Evolutionary conservation across 1,140 invertebrate genomes (phyloP).

Genomic region (Trissolcus basalis): DNA sequence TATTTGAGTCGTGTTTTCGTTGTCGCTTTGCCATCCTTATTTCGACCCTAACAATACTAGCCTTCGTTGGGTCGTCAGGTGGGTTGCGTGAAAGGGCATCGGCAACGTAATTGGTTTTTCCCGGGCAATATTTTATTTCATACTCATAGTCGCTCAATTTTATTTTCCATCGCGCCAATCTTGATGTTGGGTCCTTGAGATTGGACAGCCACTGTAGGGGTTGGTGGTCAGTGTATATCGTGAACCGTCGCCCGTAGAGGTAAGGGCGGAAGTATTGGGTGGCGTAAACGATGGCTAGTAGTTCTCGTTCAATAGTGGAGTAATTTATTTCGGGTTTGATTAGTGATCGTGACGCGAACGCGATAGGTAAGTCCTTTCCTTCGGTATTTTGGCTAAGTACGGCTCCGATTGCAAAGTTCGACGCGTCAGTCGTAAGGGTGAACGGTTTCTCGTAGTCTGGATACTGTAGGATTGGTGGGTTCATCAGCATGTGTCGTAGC

Average conservation of each 20-base stretch:
- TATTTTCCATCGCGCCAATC: background rate
- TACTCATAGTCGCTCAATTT: background rate
- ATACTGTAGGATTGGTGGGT: conserved; percentile 64
- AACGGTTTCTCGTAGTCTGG: conserved; percentile 67
- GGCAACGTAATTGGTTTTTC: background rate
- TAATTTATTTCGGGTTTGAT: background rate
- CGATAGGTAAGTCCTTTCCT: background rate
- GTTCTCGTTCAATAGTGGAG: background rate
- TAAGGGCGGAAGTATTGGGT: background rate
- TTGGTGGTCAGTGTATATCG: background rate
- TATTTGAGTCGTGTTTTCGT: no score
- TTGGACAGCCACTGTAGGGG: background rate
- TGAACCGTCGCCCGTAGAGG: background rate
- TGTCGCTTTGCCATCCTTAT: no score
- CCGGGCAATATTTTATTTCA: background rate
- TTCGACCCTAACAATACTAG: no score
- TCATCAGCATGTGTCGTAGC: conserved; percentile 60
- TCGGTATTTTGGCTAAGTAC: background rate
- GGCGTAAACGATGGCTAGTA: background rate
- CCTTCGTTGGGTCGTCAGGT: no score
- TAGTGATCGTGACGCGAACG: background rate
- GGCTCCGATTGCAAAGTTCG: background rate
- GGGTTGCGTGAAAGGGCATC: background rate
- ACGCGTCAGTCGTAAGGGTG: conserved; percentile 68
- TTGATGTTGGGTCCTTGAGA: background rate